Base-by-base conservation (phyloP, 2,888 invertebrate species). In the Mythimna albipuncta region DNA sequence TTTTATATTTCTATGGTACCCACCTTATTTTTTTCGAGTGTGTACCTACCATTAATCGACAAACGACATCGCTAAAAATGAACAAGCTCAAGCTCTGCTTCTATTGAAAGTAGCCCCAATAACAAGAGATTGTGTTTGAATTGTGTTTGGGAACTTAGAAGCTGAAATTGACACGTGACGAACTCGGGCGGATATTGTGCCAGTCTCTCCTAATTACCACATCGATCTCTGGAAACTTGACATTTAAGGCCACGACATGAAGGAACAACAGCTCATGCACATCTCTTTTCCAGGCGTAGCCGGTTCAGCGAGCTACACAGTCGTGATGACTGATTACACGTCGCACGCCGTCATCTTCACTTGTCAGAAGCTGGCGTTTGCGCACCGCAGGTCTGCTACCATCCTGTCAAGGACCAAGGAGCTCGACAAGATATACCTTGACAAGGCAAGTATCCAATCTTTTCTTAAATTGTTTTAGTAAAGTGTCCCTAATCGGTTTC, bases 341-440 rank as follows among this genome's bases (percentile, higher is more conserved):
- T 97, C 96, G 0, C 98, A 98, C 89, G 98, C 98, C 0, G 98
- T 97, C 0, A 96, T 98, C 65, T 98, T 98, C 93, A 98, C 98
- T 0, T 98, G 98, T 87, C 98, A 98, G 92, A 98, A 97, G 88
- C 89, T 98, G 19, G 96, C 97, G 0, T 97, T 98, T 85, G 97
- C 97, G 0, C 97, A 98, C 91, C 96, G 98, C 6, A 97, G 97
- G 77, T 98, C 98, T 0, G 98, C 98, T 0, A 98, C 98, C 67
- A 98, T 99, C 80, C 95, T 98, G n/a, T 98, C 98, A 0, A 97
- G 98, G 66, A 97, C 96, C 26, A 97, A 97, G 82, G 97, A 97
- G 54, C 95, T 98, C 64, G 98, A 98, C 83, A 97, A 97, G 90
- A 96, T 97, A 64, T 97, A 96, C 79, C 85, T 98, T 10, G 98